phyloP scores from a whole-genome alignment of 2,113 vertebrate species.

The Amblyopsis rosae region DNA sequence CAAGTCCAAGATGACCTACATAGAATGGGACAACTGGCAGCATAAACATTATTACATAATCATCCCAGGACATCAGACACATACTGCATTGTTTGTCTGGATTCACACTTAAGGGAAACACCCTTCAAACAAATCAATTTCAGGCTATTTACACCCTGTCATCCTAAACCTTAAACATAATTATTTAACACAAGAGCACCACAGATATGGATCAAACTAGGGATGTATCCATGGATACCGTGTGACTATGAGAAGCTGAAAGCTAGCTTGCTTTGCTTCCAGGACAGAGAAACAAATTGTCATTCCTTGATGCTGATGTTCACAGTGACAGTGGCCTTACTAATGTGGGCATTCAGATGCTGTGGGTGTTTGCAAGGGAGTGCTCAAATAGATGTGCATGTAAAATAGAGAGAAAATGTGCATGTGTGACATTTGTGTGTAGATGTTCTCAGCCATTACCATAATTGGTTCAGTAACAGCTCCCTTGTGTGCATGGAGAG shows the following conservation, averaged over 20 bases:
- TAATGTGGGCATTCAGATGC: slow-evolving; percentile 9
- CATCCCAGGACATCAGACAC: not conserved
- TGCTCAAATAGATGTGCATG: not conserved
- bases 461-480: slow-evolving; percentile 43
- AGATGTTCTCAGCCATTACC: slow-evolving; percentile 29
- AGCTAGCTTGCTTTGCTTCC: slow-evolving; percentile 34
- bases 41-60: not conserved
- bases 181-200: slow-evolving; percentile 33
- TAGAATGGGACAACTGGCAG: not conserved
- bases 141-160: not conserved
- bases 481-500: slow-evolving; percentile 48
- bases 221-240: slow-evolving; percentile 59
- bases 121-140: slow-evolving; percentile 16
- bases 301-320: not conserved
- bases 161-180: not conserved
- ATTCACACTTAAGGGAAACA: slow-evolving; percentile 1
- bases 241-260: slow-evolving; percentile 38
- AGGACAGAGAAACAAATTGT: not conserved
- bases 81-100: not conserved
- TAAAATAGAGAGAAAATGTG: slow-evolving; percentile 16
- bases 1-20: slow-evolving; percentile 12
- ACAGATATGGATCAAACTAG: slow-evolving; percentile 59
- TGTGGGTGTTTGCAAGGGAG: not conserved
- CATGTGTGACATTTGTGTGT: slow-evolving; percentile 11
- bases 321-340: not conserved